A percentile compares a stretch with the other conserved stretches of the same genome.
Conservation (phyloP, 1,140 invertebrate genomes). For the Tenebrio molitor region DNA sequence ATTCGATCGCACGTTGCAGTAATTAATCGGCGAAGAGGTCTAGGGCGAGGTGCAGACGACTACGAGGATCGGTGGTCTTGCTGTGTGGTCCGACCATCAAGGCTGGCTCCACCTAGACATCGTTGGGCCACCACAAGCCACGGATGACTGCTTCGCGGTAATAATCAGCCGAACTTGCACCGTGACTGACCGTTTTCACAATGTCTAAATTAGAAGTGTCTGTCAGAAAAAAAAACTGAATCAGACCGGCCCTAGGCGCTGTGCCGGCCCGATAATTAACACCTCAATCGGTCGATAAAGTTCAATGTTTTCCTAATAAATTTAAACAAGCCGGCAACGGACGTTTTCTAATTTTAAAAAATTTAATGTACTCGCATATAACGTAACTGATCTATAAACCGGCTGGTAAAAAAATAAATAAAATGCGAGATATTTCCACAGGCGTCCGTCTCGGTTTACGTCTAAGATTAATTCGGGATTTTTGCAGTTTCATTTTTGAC, state of each 20-base stretch:
- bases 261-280: constrained; percentile 3
- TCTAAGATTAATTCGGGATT: constrained; percentile 9
- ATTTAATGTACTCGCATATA: no score
- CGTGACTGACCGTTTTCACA: constrained; percentile 39
- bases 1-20: constrained; percentile 19
- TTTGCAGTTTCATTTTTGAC: no score
- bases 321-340: neutral
- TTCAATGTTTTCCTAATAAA: neutral
- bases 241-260: constrained; percentile 3
- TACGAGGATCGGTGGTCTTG: constrained; percentile 14
- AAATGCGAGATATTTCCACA: neutral
- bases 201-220: constrained; percentile 37
- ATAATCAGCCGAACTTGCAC: constrained; percentile 21
- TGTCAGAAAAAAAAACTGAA: constrained; percentile 6
- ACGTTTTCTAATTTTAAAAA: constrained; percentile 7
- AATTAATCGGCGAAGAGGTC: constrained; percentile 34
- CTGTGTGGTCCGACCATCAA: constrained; percentile 34
- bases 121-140: constrained; percentile 36
- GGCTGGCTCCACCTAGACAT: constrained; percentile 37
- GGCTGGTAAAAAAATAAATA: constrained; percentile 23
- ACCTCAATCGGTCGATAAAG: neutral
- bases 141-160: constrained; percentile 35
- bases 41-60: constrained; percentile 35
- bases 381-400: neutral
- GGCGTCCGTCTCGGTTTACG: neutral